phyloP scores from a whole-genome alignment of 2,113 vertebrate genomes.

The Bolborhynchus lineola region DNA sequence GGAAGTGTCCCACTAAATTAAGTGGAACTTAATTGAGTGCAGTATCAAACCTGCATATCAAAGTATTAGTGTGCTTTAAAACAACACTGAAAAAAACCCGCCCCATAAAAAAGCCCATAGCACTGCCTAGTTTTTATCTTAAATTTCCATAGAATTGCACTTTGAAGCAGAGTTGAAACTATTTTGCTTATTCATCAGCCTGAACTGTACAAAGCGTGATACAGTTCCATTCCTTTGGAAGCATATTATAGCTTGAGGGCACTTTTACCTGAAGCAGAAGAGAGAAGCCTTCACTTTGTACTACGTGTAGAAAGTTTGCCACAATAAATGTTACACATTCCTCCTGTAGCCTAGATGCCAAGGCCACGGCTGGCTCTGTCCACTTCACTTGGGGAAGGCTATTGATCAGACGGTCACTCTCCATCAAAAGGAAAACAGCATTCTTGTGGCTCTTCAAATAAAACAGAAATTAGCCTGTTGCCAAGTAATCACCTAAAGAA shows the following conservation, averaged over 20 bases:
- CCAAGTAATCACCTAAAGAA: neutral
- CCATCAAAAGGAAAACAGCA: conserved; percentile 83
- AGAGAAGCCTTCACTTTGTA: conserved; percentile 81
- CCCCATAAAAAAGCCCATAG: neutral
- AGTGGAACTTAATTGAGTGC: neutral
- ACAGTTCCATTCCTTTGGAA: neutral
- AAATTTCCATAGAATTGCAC: neutral
- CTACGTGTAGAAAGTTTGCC: conserved; percentile 78
- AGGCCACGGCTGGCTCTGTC: conserved; percentile 80
- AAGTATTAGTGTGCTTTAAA: neutral
- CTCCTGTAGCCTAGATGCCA: conserved; percentile 84
- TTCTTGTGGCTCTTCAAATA: conserved; percentile 83
- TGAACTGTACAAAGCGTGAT: neutral
- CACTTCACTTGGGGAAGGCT: conserved; percentile 92
- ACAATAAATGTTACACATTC: conserved; percentile 83
- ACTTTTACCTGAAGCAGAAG: conserved; percentile 82
- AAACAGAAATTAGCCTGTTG: conserved; percentile 31
- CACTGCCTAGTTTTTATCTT: neutral
- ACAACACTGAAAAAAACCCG: neutral
- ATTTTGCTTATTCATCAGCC: neutral
- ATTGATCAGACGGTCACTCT: conserved; percentile 83
- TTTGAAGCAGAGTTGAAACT: neutral
- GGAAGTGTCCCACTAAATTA: neutral
- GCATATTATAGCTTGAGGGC: neutral
- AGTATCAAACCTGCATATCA: neutral